phyloP scores from a whole-genome alignment of 2,113 vertebrate genomes.

The Globicephala melas region DNA sequence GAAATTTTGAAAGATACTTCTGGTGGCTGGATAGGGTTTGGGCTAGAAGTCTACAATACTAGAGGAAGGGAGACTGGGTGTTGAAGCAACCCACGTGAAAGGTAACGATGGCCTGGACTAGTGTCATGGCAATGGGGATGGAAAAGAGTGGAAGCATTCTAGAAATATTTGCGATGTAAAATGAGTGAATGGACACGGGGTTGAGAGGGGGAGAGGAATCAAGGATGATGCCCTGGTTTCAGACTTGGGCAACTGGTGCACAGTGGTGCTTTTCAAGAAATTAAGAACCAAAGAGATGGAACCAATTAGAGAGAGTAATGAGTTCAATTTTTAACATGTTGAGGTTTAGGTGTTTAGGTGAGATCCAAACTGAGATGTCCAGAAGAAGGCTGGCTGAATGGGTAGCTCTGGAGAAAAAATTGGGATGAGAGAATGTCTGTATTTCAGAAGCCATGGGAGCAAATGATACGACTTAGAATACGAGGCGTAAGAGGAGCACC shows the following conservation, averaged over 20 bases:
- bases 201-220: no score
- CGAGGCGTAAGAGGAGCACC: not conserved
- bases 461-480: not conserved
- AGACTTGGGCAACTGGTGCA: not conserved
- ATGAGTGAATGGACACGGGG: not conserved
- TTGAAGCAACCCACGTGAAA: not conserved
- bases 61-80: not conserved
- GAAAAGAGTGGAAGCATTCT: not conserved
- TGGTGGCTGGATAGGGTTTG: not conserved
- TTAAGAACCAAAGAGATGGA: not conserved
- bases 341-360: not conserved
- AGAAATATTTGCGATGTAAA: not conserved
- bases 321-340: not conserved
- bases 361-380: not conserved
- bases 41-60: not conserved
- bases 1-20: not conserved
- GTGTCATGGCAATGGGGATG: not conserved
- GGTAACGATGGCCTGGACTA: no score
- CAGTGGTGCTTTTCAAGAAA: not conserved
- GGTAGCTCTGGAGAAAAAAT: not conserved
- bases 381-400: not conserved
- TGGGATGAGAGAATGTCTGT: not conserved
- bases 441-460: not conserved
- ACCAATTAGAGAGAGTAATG: not conserved
- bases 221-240: not conserved